Percentiles rank a stretch among this genome's conserved stretches.
phyloP scores from a whole-genome alignment of 2,888 invertebrate genomes.

The Latheticus oryzae region DNA sequence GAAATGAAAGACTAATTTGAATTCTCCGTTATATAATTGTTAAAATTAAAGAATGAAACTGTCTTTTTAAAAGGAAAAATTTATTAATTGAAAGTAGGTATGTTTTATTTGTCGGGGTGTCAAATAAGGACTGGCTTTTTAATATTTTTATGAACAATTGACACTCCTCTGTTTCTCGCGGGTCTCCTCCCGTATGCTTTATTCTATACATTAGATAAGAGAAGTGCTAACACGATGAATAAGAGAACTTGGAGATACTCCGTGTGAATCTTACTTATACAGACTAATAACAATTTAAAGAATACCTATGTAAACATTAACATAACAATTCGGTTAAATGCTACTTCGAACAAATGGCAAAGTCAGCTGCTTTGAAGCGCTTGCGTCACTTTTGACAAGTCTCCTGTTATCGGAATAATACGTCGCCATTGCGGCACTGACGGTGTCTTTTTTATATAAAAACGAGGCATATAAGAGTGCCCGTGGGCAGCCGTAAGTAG shows the following conservation, averaged over 20 bases:
- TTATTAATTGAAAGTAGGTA: background rate
- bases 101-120: no score
- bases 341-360: background rate
- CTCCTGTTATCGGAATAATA: background rate
- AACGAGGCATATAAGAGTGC: no score
- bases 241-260: no score
- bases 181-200: no score
- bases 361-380: conserved; percentile 14
- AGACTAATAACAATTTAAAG: no score
- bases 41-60: background rate
- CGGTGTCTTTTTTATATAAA: conserved; percentile 8
- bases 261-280: no score
- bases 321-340: background rate
- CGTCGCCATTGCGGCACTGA: conserved; percentile 27
- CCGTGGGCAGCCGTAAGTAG: conserved; percentile 6
- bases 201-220: no score
- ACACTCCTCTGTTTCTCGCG: background rate
- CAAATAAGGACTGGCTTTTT: background rate
- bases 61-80: background rate
- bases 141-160: background rate
- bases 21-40: no score
- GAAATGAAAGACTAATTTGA: no score
- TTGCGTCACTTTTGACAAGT: conserved; percentile 16
- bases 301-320: no score
- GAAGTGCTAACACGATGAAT: no score